Base-by-base conservation (phyloP, 2,797 vertebrate genomes). In the Microctenopoma steveboyesi region DNA sequence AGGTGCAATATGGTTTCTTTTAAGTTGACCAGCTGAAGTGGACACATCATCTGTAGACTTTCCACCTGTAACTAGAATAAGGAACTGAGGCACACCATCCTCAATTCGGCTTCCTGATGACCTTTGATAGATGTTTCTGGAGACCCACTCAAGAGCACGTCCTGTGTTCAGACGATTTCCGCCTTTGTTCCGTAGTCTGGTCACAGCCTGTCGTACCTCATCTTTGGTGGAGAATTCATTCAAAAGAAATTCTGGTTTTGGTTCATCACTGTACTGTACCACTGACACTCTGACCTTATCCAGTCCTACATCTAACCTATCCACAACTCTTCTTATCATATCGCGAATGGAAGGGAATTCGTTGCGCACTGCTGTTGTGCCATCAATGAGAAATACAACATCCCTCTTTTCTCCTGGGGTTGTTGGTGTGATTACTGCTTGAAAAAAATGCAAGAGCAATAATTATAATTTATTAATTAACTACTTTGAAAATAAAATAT, bases 311-410 rank as follows among this genome's bases (percentile, higher is more conserved):
- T 98, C 96, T 82, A 99, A 78, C 63, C 85, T 93, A 0, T 92
- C 94, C 5, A 97, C 94, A 11, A 99, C 90, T 82, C 91, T 94
- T 78, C 72, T 85, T 1, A 99, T 95, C 90, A 98, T 94, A 4
- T 92, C 84, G 0, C 93, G 93, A 56, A 98, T 65, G 22, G 94
- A 77, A 79, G 89, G 83, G 69, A 98, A 98, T 51, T 97, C 95
- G 14, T 86, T 86, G 2, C 86, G 82, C 0, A 93, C 91, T 0
- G 82, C 89, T 48, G 93, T 95, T 50, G 96, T 95, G 30, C 97
- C 97, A 0, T 99, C 98, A 9, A 99, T 90, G 51, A 99, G 93
- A 84, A 99, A 99, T 8, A 99, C 98, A 0, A 99, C 72, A 0
- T 99, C 98, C 69, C 92, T 95, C 87, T 96, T 98, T 78, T 82